Evolutionary conservation across 2,797 vertebrate genomes (phyloP), one percentile per base, ranked within the genome.

Genomic region (Amniataba percoides): DNA sequence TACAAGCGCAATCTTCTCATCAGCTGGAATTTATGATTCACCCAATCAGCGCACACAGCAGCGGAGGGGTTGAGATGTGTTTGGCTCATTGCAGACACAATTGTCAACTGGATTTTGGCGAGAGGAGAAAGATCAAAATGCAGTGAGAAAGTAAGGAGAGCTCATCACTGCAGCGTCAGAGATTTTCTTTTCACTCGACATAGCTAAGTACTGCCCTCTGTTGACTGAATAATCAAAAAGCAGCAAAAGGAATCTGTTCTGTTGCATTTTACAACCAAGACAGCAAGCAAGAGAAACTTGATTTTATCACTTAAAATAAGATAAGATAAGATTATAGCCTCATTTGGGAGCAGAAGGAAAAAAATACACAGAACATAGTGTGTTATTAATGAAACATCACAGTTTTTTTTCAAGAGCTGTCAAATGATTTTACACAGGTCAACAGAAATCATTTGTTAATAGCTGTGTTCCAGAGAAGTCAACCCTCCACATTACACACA

Each of bases 151-250:
- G 62, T 78, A 55, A 58, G 63, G 71, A 46, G 21, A 71, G 71
- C 49, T 70, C 39, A 40, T 82, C 70, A 74, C 76, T 85, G 79
- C 70, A 82, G 86, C 56, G 34, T 63, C 23, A 75, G 21, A 53
- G 61, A 56, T 75, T 71, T 78, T 60, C 42, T 42, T 57, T 51
- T 61, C 34, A 25, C 31, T 45, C 48, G 77, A 36, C 25, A 39
- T 15, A 80, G 86, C 64, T 74, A 39, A 74, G 67, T 68, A 88
- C 70, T 90, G 90, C 88, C 84, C 86, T 82, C 92, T 91, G 75
- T 21, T 89, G 93, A 85, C 5, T 5, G 1, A 51, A 58, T 11
- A 0, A 34, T 23, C 12, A 34, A 61, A 75, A 0, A 61, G 25
- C 64, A 34, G 19, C 46, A 13, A 11, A 57, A 53, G 51, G 40